Conservation (phyloP, 2,888 invertebrate genomes). For the Meteorus cinctellus region DNA sequence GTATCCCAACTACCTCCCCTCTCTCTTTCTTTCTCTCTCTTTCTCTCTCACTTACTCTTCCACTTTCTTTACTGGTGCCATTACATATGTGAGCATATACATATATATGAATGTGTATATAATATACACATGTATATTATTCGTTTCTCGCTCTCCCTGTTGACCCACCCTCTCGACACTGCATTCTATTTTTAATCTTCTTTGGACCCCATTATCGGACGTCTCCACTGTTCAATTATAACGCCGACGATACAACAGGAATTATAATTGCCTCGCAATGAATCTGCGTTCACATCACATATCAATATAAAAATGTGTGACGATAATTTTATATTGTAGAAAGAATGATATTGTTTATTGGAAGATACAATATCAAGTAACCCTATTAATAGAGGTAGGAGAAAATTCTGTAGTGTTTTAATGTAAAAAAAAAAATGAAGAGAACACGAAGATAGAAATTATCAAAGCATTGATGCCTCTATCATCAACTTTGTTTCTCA, state of each 20-base stretch:
- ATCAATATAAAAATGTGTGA: not conserved
- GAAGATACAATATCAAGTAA: no score
- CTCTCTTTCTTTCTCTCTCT: conserved; percentile 41
- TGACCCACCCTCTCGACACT: conserved; percentile 41
- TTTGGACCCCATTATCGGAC: conserved; percentile 69
- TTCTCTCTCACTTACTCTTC: conserved; percentile 37
- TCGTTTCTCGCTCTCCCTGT: conserved; percentile 39
- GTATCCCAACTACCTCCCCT: conserved; percentile 54
- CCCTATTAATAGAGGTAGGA: no score
- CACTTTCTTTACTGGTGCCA: conserved; percentile 40
- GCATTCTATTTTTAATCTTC: conserved; percentile 70
- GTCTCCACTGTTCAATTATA: conserved; percentile 69
- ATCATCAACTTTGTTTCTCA: conserved; percentile 26
- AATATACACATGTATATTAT: not conserved
- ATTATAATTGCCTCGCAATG: conserved; percentile 67
- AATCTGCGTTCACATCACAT: not conserved
- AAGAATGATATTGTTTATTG: no score
- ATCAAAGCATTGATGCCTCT: conserved; percentile 29
- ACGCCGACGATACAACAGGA: conserved; percentile 64
- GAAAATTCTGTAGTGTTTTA: no score
- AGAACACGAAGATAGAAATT: conserved; percentile 22
- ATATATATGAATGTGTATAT: not conserved
- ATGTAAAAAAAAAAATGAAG: conserved; percentile 1
- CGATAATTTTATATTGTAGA: not conserved
- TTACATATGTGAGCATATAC: conserved; percentile 18